Conservation (phyloP, 2,797 vertebrate species). For the Hemitrygon akajei region DNA sequence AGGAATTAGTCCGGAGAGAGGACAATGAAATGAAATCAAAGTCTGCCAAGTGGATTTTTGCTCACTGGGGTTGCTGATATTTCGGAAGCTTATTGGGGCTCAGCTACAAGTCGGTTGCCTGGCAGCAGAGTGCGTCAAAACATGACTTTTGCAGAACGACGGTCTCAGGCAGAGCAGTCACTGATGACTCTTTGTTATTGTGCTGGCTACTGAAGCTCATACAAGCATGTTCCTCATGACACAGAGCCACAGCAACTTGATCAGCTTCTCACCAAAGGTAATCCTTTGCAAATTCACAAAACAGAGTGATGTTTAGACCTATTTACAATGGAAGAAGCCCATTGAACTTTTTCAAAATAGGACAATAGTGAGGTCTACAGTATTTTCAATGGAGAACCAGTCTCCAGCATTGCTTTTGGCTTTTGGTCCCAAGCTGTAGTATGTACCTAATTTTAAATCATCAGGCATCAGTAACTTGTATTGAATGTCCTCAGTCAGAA, state of each 20-base stretch:
- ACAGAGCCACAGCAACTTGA: background rate
- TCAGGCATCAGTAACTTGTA: background rate
- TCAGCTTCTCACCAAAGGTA: background rate
- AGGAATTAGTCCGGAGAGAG: background rate
- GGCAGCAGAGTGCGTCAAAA: constrained; percentile 5
- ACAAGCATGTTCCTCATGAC: background rate
- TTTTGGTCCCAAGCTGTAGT: background rate
- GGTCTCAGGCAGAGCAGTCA: background rate
- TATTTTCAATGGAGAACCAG: background rate
- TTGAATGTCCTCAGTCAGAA: background rate
- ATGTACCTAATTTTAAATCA: background rate
- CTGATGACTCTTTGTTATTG: background rate
- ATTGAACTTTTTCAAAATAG: background rate
- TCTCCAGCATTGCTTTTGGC: background rate
- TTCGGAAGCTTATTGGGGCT: background rate
- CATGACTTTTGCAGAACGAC: background rate
- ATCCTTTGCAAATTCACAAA: background rate
- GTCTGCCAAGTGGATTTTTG: background rate
- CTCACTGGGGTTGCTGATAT: background rate
- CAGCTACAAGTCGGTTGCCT: background rate
- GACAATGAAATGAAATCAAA: background rate
- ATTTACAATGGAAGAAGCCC: background rate
- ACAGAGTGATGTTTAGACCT: background rate
- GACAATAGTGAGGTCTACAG: too few species aligned
- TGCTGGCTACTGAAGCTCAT: background rate